Evolutionary conservation across 2,113 vertebrate species (phyloP).

Genomic region (Odocoileus virginianus): DNA sequence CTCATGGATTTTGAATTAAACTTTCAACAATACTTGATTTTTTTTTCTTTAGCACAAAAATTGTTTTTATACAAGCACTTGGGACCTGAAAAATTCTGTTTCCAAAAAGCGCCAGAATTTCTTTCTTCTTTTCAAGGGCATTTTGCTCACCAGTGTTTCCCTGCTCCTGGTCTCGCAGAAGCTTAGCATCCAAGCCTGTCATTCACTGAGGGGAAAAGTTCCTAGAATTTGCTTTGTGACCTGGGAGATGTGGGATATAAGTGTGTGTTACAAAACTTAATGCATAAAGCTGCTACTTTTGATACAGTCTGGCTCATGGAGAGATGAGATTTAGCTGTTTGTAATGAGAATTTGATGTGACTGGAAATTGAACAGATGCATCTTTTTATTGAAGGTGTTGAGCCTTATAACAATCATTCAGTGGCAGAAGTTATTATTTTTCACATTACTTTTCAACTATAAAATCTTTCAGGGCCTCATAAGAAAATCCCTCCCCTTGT

Average conservation of each 20-base stretch:
- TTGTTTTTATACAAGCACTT: neutral
- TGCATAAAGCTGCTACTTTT: constrained; percentile 47
- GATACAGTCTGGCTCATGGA: constrained; percentile 19
- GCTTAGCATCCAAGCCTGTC: neutral
- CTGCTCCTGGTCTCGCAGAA: neutral
- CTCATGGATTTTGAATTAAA: constrained; percentile 44
- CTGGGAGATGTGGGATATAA: neutral
- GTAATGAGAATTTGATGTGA: constrained; percentile 61
- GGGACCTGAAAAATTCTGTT: neutral
- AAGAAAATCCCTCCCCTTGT: constrained; percentile 45
- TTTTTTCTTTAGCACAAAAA: neutral
- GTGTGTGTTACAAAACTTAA: constrained; percentile 24
- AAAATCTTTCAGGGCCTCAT: constrained; percentile 36
- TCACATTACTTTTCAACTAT: constrained; percentile 26
- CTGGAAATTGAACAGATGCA: constrained; percentile 55
- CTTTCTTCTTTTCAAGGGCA: constrained; percentile 3
- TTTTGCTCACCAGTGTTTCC: neutral
- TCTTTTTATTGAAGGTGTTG: constrained; percentile 61
- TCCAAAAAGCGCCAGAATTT: neutral
- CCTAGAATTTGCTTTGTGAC: constrained; percentile 53
- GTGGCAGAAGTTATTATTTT: constrained; percentile 37
- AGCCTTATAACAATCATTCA: constrained; percentile 59
- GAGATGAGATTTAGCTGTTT: constrained; percentile 48
- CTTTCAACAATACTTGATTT: neutral
- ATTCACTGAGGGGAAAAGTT: neutral